A percentile compares a stretch with the other conserved stretches of the same genome.
Conservation (phyloP, 2,113 vertebrate species). For the Circaetus gallicus region DNA sequence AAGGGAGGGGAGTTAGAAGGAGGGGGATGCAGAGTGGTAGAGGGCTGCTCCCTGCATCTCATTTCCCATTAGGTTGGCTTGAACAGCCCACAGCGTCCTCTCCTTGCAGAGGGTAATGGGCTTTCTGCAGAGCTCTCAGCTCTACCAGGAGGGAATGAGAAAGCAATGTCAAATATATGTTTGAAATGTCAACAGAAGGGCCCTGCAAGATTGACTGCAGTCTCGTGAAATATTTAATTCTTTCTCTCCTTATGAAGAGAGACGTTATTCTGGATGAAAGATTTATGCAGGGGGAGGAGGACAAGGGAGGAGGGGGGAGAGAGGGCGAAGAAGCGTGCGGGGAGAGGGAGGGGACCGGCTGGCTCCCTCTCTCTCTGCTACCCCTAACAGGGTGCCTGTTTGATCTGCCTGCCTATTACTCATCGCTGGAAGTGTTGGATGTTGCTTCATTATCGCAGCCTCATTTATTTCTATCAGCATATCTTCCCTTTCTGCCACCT, state of each 20-base stretch:
- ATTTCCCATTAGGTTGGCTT: neutral
- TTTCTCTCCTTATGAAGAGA: conserved; percentile 46
- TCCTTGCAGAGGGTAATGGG: neutral
- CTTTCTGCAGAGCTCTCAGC: neutral
- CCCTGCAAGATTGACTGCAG: conserved; percentile 38
- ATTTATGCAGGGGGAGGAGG: conserved; percentile 18
- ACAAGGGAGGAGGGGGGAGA: neutral
- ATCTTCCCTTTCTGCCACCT: conserved; percentile 7
- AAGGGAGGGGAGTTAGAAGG: neutral
- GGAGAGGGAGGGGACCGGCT: neutral
- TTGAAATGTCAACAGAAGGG: conserved; percentile 58
- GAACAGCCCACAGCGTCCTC: neutral
- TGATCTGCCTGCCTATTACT: conserved; percentile 23
- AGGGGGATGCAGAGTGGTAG: neutral
- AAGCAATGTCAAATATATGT: conserved; percentile 44
- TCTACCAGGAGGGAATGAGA: neutral
- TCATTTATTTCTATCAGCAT: neutral
- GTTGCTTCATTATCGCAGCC: conserved; percentile 12
- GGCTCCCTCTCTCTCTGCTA: neutral
- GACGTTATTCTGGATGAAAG: conserved; percentile 27
- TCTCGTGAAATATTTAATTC: conserved; percentile 61
- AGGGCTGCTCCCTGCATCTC: neutral
- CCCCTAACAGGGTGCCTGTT: neutral
- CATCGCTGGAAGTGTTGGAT: neutral
- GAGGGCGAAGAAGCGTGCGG: neutral